Base-by-base conservation (phyloP, 2,797 vertebrate species). In the Macroramphosus scolopax region DNA sequence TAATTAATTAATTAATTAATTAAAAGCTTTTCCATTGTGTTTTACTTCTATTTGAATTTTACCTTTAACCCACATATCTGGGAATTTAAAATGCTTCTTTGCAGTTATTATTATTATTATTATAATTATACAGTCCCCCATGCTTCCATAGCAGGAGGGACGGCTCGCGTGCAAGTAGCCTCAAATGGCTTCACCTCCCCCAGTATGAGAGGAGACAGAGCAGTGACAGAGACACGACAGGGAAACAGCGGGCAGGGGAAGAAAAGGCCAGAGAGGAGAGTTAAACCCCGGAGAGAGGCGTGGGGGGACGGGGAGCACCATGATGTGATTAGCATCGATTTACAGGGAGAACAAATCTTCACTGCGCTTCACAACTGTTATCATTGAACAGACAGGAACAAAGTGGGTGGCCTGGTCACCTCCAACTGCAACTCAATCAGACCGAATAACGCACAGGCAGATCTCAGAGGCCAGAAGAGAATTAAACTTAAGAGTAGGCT, bases 251-350 rank as follows among this genome's bases (percentile, higher is more conserved):
- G 79, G 75, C 45, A n/a, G 65, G 62, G 51, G 64, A 69, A 22
- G 58, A 72, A 72, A 72, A 63, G 59, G 60, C 68, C 66, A 57
- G 57, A 54, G 63, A 73, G 51, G 43, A 70, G 78, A 49, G 61
- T 73, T 66, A 82, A 82, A 48, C 74, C 72, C 73, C 69, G 58
- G 72, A 67, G 78, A 75, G 71, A 72, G 52, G 51, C 32, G 35
- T 18, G 45, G 54, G 57, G 63, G 55, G 61, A 8, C 15, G 54
- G 40, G 62, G 38, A 35, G 54, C 47, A 66, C 61, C 51, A 53
- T 79, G 73, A 82, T 78, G 83, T 67, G 73, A 82, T 80, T 79
- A 81, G 71, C 78, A 83, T 84, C 38, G 83, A 87, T 80, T 83
- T 63, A 58, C 64, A 38, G 55, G 36, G 68, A 70, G 77, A 83